A percentile compares a stretch with the other conserved stretches of the same genome.
phyloP scores from a whole-genome alignment of 2,888 invertebrate genomes.

The Morpho helenor region DNA sequence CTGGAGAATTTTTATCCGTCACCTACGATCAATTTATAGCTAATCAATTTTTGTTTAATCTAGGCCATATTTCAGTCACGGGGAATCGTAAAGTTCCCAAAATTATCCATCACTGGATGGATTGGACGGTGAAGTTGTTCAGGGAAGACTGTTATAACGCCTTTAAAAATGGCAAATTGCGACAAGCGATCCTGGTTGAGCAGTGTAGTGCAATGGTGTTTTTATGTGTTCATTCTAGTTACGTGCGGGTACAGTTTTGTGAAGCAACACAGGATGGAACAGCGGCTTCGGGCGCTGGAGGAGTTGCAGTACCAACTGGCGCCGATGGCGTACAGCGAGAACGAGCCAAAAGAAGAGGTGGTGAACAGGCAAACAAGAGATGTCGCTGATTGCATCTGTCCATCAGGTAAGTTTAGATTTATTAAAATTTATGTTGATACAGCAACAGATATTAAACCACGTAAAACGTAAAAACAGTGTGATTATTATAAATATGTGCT shows the following conservation, averaged over 20 bases:
- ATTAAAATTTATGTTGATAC: too few relatives aligned
- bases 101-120: conserved; percentile 19
- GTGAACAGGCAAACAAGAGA: conserved; percentile 56
- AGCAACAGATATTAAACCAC: too few relatives aligned
- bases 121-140: conserved; percentile 45
- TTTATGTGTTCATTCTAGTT: conserved; percentile 58
- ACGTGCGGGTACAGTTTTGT: conserved; percentile 61
- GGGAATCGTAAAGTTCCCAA: background rate
- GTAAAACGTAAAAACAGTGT: too few relatives aligned
- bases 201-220: conserved; percentile 66
- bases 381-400: conserved; percentile 64
- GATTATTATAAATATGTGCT: too few relatives aligned
- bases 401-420: conserved; percentile 54
- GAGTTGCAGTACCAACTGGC: conserved; percentile 38
- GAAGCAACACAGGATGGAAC: conserved; percentile 61
- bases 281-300: conserved; percentile 56
- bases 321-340: conserved; percentile 32
- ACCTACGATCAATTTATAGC: conserved; percentile 4
- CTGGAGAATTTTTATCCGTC: background rate
- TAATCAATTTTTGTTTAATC: conserved; percentile 2
- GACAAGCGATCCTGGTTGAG: conserved; percentile 51
- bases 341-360: conserved; percentile 36
- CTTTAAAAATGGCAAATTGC: conserved; percentile 38
- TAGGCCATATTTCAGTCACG: background rate
- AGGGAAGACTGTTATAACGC: conserved; percentile 22